phyloP scores from a whole-genome alignment of 2,888 invertebrate genomes.

The Sipha maydis region DNA sequence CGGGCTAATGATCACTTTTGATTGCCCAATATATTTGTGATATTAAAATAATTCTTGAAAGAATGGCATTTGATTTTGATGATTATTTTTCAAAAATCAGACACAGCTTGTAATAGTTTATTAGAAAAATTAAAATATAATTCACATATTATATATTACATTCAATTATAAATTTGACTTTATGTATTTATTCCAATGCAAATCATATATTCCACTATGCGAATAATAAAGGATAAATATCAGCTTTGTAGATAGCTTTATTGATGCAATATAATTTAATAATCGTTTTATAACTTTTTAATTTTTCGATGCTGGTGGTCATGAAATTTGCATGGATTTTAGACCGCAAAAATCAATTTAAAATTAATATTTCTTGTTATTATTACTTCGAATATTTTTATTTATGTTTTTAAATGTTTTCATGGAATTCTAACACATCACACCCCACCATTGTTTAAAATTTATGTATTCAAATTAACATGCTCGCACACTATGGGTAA shows the following conservation, averaged over 20 bases:
- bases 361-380: too few species aligned
- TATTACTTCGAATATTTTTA: background rate
- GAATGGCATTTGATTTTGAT: background rate
- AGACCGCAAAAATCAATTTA: background rate
- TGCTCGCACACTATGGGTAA: slow-evolving; percentile 39
- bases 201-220: background rate
- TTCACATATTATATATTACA: too few species aligned
- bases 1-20: background rate
- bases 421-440: background rate
- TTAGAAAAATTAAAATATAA: too few species aligned
- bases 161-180: too few species aligned
- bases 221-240: too few species aligned
- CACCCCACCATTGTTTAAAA: slow-evolving; percentile 34
- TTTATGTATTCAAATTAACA: slow-evolving; percentile 56
- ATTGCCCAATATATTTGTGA: background rate
- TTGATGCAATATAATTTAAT: background rate
- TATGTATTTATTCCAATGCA: too few species aligned
- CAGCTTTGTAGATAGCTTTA: background rate
- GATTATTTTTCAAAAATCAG: too few species aligned
- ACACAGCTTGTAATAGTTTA: too few species aligned
- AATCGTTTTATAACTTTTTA: background rate
- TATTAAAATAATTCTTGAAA: background rate
- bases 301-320: background rate
- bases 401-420: background rate
- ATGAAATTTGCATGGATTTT: background rate